phyloP scores from a whole-genome alignment of 1,140 invertebrate genomes.

The Drosophila orosa region DNA sequence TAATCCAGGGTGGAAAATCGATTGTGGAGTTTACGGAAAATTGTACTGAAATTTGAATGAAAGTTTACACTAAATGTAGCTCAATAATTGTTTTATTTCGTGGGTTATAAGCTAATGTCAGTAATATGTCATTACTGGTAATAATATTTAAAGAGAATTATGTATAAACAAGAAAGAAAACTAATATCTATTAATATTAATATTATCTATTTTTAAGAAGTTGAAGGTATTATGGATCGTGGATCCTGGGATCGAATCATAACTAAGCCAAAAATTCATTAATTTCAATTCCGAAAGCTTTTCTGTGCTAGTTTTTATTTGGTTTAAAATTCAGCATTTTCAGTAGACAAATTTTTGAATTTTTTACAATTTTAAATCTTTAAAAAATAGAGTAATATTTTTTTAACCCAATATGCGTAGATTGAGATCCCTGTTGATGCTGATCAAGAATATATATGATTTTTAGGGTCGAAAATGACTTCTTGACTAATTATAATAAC shows the following conservation, averaged over 20 bases:
- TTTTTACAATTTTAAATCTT: too few relatives aligned
- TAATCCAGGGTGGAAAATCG: constrained; percentile 27
- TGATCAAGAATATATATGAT: too few relatives aligned
- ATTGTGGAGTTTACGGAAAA: constrained; percentile 5
- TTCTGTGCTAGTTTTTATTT: background rate
- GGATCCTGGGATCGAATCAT: too few relatives aligned
- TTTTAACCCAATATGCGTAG: too few relatives aligned
- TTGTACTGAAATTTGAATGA: background rate
- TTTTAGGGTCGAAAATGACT: too few relatives aligned
- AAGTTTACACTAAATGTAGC: background rate
- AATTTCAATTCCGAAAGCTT: background rate
- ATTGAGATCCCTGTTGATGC: too few relatives aligned
- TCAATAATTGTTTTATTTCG: background rate
- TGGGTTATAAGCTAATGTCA: background rate
- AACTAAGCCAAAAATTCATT: background rate
- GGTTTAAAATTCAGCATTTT: background rate
- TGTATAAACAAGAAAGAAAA: background rate
- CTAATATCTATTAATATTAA: too few relatives aligned
- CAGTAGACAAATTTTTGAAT: too few relatives aligned
- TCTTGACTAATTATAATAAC: background rate
- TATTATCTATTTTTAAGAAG: too few relatives aligned
- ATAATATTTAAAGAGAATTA: background rate
- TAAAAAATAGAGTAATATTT: too few relatives aligned
- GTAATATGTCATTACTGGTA: background rate
- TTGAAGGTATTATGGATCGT: too few relatives aligned